Evolutionary conservation across 2,113 vertebrate species (phyloP).

Genomic region (Rhegmatorhina hoffmannsi): DNA sequence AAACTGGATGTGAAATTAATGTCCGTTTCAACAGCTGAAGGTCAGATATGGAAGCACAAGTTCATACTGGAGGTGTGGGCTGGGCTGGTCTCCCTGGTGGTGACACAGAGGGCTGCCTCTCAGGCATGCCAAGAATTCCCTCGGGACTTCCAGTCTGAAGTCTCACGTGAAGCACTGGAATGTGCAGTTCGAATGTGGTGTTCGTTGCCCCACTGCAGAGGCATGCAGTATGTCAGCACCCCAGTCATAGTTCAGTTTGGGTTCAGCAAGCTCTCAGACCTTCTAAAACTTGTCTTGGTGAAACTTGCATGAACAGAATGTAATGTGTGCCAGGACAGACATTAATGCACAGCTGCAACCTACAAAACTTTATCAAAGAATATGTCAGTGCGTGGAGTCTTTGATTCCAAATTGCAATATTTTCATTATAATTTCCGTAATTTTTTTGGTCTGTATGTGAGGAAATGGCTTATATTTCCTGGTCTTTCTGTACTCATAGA

Average conservation of each 20-base stretch:
- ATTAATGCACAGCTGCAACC: background rate
- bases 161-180: background rate
- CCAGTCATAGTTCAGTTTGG: background rate
- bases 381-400: background rate
- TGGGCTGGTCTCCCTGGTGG: background rate
- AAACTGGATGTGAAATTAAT: background rate
- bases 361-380: background rate
- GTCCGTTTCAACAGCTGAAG: background rate
- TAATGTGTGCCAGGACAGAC: background rate
- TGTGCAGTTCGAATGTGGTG: background rate
- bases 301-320: background rate
- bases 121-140: background rate
- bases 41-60: background rate
- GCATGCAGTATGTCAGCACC: background rate
- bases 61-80: background rate
- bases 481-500: conserved; percentile 66
- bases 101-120: background rate
- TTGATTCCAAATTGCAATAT: conserved; percentile 63
- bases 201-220: background rate
- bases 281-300: background rate
- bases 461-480: conserved; percentile 80
- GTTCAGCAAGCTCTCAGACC: background rate
- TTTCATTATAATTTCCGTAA: conserved; percentile 71
- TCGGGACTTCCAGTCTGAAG: background rate
- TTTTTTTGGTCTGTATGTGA: conserved; percentile 62